These are phyloP conservation scores for Magallana ariakensis DNA, from an alignment of 1,140 invertebrate species.

Conservation along the genomic window DNA sequence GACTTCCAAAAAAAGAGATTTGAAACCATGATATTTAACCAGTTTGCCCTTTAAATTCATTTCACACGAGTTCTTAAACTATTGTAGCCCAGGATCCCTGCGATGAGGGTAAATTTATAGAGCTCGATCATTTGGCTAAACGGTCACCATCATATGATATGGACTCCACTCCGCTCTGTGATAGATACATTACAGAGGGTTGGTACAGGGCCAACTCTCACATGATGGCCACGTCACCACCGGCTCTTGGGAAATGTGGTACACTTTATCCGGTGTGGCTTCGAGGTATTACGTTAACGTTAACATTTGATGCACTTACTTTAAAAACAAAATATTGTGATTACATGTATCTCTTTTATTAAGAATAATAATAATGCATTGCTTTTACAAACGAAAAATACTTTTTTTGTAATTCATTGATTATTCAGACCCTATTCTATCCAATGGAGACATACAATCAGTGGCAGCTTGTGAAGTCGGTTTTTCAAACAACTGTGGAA, in stretches of 20 bases:
- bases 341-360: too few relatives aligned
- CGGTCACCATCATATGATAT: not conserved
- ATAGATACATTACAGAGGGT: not conserved
- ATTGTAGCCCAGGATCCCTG: not conserved
- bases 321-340: too few relatives aligned
- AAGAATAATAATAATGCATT: not conserved
- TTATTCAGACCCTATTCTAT: not conserved
- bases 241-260: not conserved
- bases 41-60: too few relatives aligned
- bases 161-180: not conserved
- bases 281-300: not conserved
- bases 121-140: not conserved
- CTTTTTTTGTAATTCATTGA: not conserved
- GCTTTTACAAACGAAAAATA: too few relatives aligned
- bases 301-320: not conserved
- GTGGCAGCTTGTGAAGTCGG: not conserved
- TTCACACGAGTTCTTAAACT: too few relatives aligned
- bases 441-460: not conserved
- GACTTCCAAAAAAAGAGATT: too few relatives aligned
- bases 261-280: not conserved
- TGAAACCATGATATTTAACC: too few relatives aligned
- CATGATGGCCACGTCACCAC: not conserved
- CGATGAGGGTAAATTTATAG: not conserved
- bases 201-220: not conserved
- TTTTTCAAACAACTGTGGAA: not conserved